A percentile compares a stretch with the other conserved stretches of the same genome.
These are phyloP conservation scores for Leptodactylus fuscus DNA, from an alignment of 2,113 vertebrate genomes.

Conservation along the genomic window DNA sequence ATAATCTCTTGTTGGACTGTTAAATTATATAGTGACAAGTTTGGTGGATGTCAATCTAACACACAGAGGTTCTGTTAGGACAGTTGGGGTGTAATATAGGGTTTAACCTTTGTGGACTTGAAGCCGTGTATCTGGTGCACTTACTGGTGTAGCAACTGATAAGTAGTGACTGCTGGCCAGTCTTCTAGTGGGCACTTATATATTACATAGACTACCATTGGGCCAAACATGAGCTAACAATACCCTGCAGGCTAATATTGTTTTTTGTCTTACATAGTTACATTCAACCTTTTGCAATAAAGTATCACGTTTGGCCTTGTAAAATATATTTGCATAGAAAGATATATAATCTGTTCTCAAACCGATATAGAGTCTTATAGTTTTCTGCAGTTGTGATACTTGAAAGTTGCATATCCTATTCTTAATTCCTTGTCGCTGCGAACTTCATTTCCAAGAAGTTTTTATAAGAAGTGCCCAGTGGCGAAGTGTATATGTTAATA, in stretches of 20 bases:
- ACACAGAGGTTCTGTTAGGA: background rate
- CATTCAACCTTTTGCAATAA: background rate
- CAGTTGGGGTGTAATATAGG: background rate
- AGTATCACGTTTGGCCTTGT: background rate
- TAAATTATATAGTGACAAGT: no score
- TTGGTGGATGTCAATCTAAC: background rate
- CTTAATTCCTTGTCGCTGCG: background rate
- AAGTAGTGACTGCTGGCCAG: constrained; percentile 51
- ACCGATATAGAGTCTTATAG: background rate
- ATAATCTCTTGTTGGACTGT: no score
- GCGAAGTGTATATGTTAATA: background rate
- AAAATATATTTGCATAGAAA: background rate
- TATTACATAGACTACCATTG: no score
- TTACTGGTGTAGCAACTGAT: background rate
- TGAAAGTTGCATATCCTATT: background rate
- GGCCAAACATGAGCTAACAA: no score
- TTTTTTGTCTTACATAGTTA: background rate
- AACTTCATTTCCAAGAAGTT: background rate
- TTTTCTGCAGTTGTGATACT: background rate
- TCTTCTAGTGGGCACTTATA: constrained; percentile 10
- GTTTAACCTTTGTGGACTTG: constrained; percentile 12
- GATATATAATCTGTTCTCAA: background rate
- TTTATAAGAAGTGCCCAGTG: background rate
- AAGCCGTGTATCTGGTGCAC: background rate
- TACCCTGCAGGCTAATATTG: background rate